These are phyloP conservation scores for Crossaster papposus DNA, from an alignment of 53 echinoderm and acorn worm genomes.

Conservation along the genomic window DNA sequence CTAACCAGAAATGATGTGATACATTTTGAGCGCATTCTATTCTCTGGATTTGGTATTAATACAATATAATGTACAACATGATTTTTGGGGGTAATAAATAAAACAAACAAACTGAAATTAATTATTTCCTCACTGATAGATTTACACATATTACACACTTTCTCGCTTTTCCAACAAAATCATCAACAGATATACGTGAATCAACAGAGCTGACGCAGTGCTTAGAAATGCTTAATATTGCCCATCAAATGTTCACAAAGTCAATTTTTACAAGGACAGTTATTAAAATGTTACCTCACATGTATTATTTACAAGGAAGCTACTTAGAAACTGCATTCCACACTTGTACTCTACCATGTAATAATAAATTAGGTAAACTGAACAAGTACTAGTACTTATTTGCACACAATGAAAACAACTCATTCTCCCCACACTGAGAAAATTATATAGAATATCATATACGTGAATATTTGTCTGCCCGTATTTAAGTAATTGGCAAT, in stretches of 20 bases:
- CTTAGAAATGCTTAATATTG: conserved; percentile 6
- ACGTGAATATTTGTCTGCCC: not conserved
- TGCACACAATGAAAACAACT: conserved; percentile 1
- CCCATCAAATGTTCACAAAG: not conserved
- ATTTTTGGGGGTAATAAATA: too few relatives aligned
- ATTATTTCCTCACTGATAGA: too few relatives aligned
- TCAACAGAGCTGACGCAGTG: not conserved
- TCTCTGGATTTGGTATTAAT: too few relatives aligned
- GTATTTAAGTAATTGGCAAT: too few relatives aligned
- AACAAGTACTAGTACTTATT: conserved; percentile 8
- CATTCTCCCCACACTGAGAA: not conserved
- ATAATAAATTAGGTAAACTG: not conserved
- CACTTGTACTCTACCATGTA: not conserved
- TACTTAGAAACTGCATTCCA: not conserved
- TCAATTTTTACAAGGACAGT: not conserved
- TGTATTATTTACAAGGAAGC: conserved; percentile 7
- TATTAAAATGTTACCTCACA: not conserved
- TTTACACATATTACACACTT: not conserved
- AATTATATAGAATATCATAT: not conserved
- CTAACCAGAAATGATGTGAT: too few relatives aligned
- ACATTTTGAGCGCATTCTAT: too few relatives aligned
- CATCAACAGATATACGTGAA: too few relatives aligned
- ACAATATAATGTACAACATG: too few relatives aligned
- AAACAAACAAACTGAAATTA: too few relatives aligned
- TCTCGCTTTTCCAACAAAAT: not conserved